phyloP scores from a whole-genome alignment of 2,113 vertebrate species.

The Anguilla rostrata region DNA sequence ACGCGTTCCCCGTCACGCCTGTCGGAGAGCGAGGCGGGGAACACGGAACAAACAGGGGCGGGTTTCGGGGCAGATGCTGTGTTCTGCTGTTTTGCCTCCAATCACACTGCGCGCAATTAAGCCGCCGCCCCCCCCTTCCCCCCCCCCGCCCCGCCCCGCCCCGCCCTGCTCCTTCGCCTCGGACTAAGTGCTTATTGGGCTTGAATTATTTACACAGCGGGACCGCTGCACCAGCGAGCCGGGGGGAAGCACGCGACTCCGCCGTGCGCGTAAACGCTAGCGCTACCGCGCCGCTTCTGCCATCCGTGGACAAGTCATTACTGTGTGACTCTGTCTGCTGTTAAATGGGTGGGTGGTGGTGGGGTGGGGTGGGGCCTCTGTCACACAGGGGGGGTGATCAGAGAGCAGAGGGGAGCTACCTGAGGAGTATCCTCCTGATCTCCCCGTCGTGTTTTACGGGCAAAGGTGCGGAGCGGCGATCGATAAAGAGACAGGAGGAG shows the following conservation, averaged over 20 bases:
- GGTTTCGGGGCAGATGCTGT: too few species aligned
- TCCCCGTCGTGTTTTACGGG: not conserved
- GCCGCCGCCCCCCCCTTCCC: too few species aligned
- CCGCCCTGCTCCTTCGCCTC: not conserved
- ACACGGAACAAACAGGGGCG: too few species aligned
- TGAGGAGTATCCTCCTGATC: constrained; percentile 14
- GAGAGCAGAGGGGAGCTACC: not conserved
- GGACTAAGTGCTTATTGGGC: not conserved
- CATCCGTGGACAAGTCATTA: too few species aligned
- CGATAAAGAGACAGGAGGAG: constrained; percentile 20
- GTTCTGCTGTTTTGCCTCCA: too few species aligned
- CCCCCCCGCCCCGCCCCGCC: not conserved
- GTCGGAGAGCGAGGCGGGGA: too few species aligned
- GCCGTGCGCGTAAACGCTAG: not conserved
- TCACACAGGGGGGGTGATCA: not conserved
- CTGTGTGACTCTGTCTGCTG: too few species aligned
- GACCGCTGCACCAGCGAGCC: too few species aligned
- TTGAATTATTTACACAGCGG: constrained; percentile 4
- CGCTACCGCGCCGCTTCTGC: not conserved
- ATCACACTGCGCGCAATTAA: too few species aligned
- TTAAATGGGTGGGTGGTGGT: too few species aligned
- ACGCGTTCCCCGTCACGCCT: not conserved
- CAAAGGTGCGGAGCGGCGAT: not conserved
- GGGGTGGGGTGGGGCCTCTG: too few species aligned
- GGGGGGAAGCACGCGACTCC: not conserved